Evolutionary conservation across 2,888 invertebrate genomes (phyloP), one percentile per base, ranked within the genome.

Genomic region (Lacanobia oleracea): DNA sequence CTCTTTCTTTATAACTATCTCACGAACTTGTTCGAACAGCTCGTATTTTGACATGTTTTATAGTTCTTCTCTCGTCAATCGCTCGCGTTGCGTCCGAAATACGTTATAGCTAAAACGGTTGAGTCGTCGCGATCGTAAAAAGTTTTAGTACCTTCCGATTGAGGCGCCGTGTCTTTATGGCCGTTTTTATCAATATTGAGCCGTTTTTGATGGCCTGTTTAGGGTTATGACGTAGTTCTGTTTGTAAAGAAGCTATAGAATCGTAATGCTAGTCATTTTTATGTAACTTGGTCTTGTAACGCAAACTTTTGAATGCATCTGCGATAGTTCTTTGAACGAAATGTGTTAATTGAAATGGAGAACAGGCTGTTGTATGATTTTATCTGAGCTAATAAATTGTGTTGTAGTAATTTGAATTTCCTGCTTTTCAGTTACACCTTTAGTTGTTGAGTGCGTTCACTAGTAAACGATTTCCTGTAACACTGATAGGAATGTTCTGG

Each of bases 161-260:
- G 85, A 83, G 83, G 84, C 75, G 77, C 83, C 77, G 77, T 73
- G 85, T 75, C 67, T 81, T 83, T 83, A 85, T 67, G 63, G 61
- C 66, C 59, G 65, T 79, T 84, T 84, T 85, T 83, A 83, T 85
- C 84, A 85, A 85, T 83, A 85, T 81, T 83, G 81, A 83, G 74
- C 77, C 71, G 81, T 72, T 81, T 82, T 77, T 85, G 79, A 85
- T 76, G 64, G 74, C 59, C 84, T 85, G 79, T 85, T 85, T 75
- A 84, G 69, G 79, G 81, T 85, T 85, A 85, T 85, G 78, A 75
- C 64, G 67, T 65, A 81, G 74, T 82, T 77, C 72, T 77, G 77
- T 83, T 82, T 65, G 68, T 85, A 70, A 81, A 82, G 79, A 81
- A 83, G 85, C 71, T 48, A 78, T 85, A 72, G 77, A 67, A 67